These are phyloP conservation scores for Chymomyza costata DNA, from an alignment of 1,140 invertebrate species.

Conservation along the genomic window DNA sequence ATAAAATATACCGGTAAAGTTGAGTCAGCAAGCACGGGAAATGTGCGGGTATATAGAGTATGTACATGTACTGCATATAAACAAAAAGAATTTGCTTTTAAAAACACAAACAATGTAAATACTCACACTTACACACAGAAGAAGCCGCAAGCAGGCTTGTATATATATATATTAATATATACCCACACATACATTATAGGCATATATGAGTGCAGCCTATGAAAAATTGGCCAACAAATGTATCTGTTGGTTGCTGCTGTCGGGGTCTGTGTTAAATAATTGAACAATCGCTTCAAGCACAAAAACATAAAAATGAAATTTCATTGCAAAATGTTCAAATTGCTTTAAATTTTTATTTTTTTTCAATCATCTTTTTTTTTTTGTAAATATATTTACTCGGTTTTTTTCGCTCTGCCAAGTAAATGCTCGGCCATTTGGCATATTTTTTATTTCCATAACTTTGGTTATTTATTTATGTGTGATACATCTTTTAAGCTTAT, in stretches of 20 bases:
- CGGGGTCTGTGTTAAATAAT: conserved; percentile 40
- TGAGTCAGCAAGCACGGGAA: conserved; percentile 19
- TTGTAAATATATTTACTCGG: no score
- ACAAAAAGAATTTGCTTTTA: conserved; percentile 37
- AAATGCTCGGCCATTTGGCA: not conserved
- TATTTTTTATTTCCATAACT: not conserved
- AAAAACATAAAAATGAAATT: not conserved
- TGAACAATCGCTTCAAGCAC: conserved; percentile 8
- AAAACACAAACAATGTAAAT: conserved; percentile 26
- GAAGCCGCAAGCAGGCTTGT: no score
- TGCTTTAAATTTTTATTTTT: conserved; percentile 5
- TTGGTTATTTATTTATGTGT: not conserved
- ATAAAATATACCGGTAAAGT: not conserved
- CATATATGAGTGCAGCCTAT: conserved; percentile 1
- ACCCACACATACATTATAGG: no score
- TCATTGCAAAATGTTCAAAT: conserved; percentile 4
- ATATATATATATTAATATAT: conserved; percentile 16
- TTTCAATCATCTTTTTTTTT: no score
- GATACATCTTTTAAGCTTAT: no score
- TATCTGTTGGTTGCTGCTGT: conserved; percentile 41
- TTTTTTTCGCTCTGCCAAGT: no score
- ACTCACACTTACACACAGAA: conserved; percentile 4
- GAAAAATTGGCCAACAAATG: conserved; percentile 42
- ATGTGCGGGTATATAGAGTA: conserved; percentile 7
- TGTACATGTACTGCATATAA: conserved; percentile 6